A percentile compares a stretch with the other conserved stretches of the same genome.
Evolutionary conservation across 2,113 vertebrate species (phyloP).

Genomic region (human): GRCh38 chr7:155388001-155388500

Average conservation of each 20-base stretch:
- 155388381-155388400: neutral
- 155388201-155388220: no score
- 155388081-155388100: neutral
- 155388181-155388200: neutral
- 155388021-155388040: neutral
- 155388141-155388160: neutral
- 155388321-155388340: neutral
- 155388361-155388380: neutral
- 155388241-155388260: neutral
- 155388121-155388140: neutral
- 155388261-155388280: no score
- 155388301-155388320: neutral
- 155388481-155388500: fast-evolving
- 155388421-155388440: neutral
- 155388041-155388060: neutral
- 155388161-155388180: neutral
- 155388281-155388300: neutral
- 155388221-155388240: neutral
- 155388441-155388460: neutral
- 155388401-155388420: neutral
- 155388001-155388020: neutral
- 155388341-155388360: neutral
- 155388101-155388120: neutral
- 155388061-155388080: neutral
- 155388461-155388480: neutral